Evolutionary conservation across 2,797 vertebrate species (phyloP).

Genomic region (Onychomys leucogaster): DNA sequence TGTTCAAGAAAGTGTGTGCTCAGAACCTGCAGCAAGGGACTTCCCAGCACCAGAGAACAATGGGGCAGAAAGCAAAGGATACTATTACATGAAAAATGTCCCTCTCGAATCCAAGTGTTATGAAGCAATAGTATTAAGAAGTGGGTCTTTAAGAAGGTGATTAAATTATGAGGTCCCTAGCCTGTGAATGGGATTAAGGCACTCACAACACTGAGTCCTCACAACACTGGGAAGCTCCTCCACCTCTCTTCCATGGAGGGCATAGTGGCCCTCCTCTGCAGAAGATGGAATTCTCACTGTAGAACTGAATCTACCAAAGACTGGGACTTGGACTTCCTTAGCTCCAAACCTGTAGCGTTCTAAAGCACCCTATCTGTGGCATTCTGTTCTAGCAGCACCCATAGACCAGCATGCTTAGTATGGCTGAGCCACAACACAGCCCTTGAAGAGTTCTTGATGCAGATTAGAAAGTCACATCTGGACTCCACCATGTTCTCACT

Average conservation of each 20-base stretch:
- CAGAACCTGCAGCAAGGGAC: neutral
- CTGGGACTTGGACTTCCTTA: neutral
- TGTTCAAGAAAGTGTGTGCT: neutral
- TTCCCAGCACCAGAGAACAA: neutral
- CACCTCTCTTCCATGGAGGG: neutral
- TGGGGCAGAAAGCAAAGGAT: neutral
- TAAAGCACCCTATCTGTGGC: neutral
- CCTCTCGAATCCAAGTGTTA: neutral
- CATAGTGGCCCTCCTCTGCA: too few species aligned
- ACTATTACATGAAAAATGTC: neutral
- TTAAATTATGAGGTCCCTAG: too few species aligned
- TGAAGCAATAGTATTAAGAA: neutral
- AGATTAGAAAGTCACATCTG: neutral
- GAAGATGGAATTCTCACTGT: neutral
- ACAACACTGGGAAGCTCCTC: neutral
- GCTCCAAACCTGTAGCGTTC: neutral
- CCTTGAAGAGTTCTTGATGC: neutral
- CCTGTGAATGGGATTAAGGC: neutral
- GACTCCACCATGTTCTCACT: neutral
- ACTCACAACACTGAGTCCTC: neutral
- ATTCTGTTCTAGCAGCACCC: neutral
- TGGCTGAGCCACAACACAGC: neutral
- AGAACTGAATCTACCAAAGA: neutral
- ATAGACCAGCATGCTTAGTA: neutral
- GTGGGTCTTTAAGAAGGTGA: neutral